Conservation (phyloP, 30 jellyfish, hydroid and myxozoan species). For the Cassiopea xamachana region DNA sequence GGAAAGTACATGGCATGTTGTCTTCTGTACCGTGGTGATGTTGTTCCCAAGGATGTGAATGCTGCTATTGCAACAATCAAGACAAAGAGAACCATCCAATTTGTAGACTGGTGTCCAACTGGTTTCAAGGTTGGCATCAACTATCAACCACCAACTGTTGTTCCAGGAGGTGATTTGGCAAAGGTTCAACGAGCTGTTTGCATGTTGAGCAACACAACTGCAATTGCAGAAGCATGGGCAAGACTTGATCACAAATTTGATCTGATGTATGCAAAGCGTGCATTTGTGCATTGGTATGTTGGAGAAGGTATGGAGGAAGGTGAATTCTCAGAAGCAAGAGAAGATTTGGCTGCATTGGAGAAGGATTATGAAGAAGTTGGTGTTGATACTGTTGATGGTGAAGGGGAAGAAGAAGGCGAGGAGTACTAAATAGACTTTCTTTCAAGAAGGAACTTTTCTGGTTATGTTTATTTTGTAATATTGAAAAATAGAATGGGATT, state of each 20-base stretch:
- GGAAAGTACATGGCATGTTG: slow-evolving; percentile 99
- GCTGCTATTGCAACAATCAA: slow-evolving; percentile 97
- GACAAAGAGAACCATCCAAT: slow-evolving; percentile 97
- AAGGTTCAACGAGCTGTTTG: slow-evolving; percentile 98
- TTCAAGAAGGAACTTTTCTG: neutral
- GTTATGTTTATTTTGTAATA: neutral
- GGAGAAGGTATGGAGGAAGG: slow-evolving; percentile 99
- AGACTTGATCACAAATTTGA: slow-evolving; percentile 96
- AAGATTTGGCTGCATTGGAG: slow-evolving; percentile 98
- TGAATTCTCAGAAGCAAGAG: slow-evolving; percentile 97
- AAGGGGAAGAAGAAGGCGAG: slow-evolving; percentile 91
- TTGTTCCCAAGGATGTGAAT: slow-evolving; percentile 96
- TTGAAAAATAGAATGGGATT: too few species aligned
- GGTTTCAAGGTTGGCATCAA: slow-evolving; percentile 99
- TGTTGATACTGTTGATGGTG: slow-evolving; percentile 86
- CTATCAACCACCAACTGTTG: slow-evolving; percentile 99
- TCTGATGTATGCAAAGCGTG: slow-evolving; percentile 97
- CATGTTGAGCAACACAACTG: slow-evolving; percentile 99
- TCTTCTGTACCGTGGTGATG: slow-evolving; percentile 97
- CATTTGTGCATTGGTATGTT: slow-evolving; percentile 98
- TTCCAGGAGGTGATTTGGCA: slow-evolving; percentile 98
- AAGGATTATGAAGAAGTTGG: slow-evolving; percentile 99
- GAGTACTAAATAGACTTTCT: slow-evolving; percentile 60
- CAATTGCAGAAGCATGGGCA: slow-evolving; percentile 98
- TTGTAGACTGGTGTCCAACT: slow-evolving; percentile 99